Evolutionary conservation across 2,888 invertebrate genomes (phyloP), one percentile per base, ranked within the genome.

Genomic region (Trissoscelio sp.): DNA sequence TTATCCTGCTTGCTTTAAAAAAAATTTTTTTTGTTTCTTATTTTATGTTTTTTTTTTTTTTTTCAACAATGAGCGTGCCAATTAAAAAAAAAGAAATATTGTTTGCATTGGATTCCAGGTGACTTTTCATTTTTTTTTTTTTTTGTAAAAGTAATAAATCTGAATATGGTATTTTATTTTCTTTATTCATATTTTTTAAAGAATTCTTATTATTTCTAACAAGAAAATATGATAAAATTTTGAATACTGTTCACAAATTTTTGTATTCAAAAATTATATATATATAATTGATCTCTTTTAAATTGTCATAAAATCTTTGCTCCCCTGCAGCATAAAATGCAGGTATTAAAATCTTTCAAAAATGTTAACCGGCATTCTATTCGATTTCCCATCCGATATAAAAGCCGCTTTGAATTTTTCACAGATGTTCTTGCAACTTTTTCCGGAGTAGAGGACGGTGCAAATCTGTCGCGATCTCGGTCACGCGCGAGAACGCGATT

Each of bases 391-490:
- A 4, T 42, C 60, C 7, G 44, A 12, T 11, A 28, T 14, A 28
- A 60, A 44, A 34, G 28, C 24, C 16, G 37, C 37, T 57, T 67
- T 53, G 14, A 60, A 67, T n/a, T 39, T 37, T 74, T 57, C 66
- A 44, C 60, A 77, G 55, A 69, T 69, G 77, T 42, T 39, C 18
- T 24, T 2, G 18, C 24, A 20, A 34, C 12, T 7, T 57, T 57
- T 34, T 14, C 24, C 28, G 20, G 34, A 34, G 28, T 66, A 5
- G 12, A 2, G 20, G 12, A 14, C 55, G 31, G 64, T 48, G 77
- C 70, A 70, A 70, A 78, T 72, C 62, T 42, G 78, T 53, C 48
- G 64, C 78, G 51, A 58, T 79, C 70, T 74, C 42, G 67, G 75
- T 60, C 75, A 77, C 67, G 67, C 67, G 60, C 58, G 75, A 67